Evolutionary conservation across 2,113 vertebrate genomes (phyloP), one percentile per base, ranked within the genome.

Genomic region (Cyanistes caeruleus): DNA sequence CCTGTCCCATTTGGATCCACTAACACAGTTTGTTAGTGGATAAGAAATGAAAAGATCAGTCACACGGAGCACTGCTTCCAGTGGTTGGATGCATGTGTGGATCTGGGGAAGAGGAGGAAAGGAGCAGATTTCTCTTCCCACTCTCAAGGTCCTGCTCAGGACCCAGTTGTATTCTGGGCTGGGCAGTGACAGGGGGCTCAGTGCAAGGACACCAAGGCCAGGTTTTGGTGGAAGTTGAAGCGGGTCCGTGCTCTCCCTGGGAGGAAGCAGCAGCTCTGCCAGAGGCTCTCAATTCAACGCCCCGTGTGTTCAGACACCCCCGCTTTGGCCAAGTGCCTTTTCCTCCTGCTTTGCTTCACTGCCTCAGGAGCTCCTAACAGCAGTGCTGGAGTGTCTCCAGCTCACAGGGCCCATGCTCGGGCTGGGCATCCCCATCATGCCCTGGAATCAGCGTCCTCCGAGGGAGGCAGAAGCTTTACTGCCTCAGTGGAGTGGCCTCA

Each of bases 241-340:
- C 0, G 0, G 48, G 30, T 31, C 55, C 1, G 0, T 70, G 52
- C n/a, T 84, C 51, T 37, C 23, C 13, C 24, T 53, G 69, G 23
- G 43, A 63, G 67, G 55, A 49, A 65, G 69, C 35, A 70, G 81
- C 46, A 78, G 53, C 44, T 43, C 49, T 64, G 75, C 25, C 16
- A 55, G 15, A 10, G 43, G 52, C 53, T 63, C 39, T 39, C 39
- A 39, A 12, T 39, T 39, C 39, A 39, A 39, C 39, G 8, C 11
- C 39, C 44, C 9, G 5, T 41, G 55, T 72, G 72, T 87, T 62
- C 62, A 48, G 35, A n/a, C 39, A 33, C 15, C 1, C 2, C 25
- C 1, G 1, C 52, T 68, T 58, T 63, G 77, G 60, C 65, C 44
- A 64, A 76, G 37, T 62, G 20, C 31, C 67, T 90, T 72, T 79